Base-by-base conservation (phyloP, 2,113 vertebrate species). In the Eupsittula cactorum region DNA sequence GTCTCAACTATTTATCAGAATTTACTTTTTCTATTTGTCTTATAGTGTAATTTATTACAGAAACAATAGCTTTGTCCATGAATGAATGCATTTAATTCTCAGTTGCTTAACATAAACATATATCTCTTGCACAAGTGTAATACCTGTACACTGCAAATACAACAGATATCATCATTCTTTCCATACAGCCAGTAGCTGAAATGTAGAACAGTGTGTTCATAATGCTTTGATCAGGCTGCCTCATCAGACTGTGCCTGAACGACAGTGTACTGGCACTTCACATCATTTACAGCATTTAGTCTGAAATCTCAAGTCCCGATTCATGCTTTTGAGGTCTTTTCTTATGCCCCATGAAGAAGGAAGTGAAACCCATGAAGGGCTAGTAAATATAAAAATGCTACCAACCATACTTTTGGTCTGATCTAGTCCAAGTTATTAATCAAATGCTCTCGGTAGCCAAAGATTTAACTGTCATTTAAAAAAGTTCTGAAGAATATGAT, bases 81-180 rank as follows among this genome's bases (percentile, higher is more conserved):
- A 55, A 42, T 35, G 33, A 52, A 21, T 70, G 19, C 5, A 33
- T 87, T 88, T 84, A 63, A 31, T 67, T 70, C 41, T 27, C 88
- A 64, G 17, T 11, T 71, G 13, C 24, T 92, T 35, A 49, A 10
- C 28, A 31, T 19, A 59, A 52, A 12, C 10, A 1, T 9, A 1
- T 33, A 25, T 77, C 46, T 84, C 31, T 21, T 33, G 57, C 46
- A 46, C 20, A 11, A 44, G 49, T 15, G 20, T 12, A 24, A 33
- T 10, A 46, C 35, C 21, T 65, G 2, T 12, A 29, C 8, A 6
- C 42, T 60, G 44, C 1, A 1, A 69, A 28, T 2, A 0, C 7
- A 46, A 7, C 13, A 17, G 8, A 3, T 24, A 49, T 3, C 7
- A 8, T 71, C 4, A 11, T 37, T 88, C 55, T 60, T 62, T 27